These are phyloP conservation scores for Crypturellus undulatus DNA, from an alignment of 2,113 vertebrate genomes.

Conservation along the genomic window DNA sequence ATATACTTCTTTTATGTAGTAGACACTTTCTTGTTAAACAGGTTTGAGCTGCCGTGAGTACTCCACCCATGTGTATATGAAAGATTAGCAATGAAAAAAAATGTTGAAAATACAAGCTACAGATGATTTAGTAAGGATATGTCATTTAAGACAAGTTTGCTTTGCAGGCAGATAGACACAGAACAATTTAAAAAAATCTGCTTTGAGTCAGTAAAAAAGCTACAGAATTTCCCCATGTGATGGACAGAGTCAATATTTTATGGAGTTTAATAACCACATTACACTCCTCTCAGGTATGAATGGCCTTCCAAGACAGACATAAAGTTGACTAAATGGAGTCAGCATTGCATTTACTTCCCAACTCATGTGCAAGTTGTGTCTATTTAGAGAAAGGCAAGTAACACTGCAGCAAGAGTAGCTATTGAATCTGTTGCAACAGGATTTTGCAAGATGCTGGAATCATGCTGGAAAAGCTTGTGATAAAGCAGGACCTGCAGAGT, in stretches of 20 bases:
- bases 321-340: background rate
- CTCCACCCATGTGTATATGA: conserved; percentile 31
- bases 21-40: conserved; percentile 21
- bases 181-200: background rate
- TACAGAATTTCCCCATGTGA: background rate
- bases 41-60: conserved; percentile 14
- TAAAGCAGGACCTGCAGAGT: background rate
- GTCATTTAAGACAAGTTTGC: background rate
- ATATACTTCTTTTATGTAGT: background rate
- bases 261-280: background rate
- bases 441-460: conserved; percentile 18
- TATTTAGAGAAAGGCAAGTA: background rate
- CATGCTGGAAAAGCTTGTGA: background rate
- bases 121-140: background rate
- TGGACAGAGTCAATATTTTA: background rate
- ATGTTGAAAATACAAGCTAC: conserved; percentile 21
- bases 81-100: conserved; percentile 52
- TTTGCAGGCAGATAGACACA: background rate
- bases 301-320: background rate
- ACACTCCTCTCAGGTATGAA: background rate
- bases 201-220: background rate
- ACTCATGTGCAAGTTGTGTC: background rate
- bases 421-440: background rate
- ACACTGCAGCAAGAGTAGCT: background rate
- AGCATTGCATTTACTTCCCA: background rate